Evolutionary conservation across 1,140 invertebrate genomes (phyloP), one percentile per base, ranked within the genome.

Genomic region (Rhopalosiphum maidis): DNA sequence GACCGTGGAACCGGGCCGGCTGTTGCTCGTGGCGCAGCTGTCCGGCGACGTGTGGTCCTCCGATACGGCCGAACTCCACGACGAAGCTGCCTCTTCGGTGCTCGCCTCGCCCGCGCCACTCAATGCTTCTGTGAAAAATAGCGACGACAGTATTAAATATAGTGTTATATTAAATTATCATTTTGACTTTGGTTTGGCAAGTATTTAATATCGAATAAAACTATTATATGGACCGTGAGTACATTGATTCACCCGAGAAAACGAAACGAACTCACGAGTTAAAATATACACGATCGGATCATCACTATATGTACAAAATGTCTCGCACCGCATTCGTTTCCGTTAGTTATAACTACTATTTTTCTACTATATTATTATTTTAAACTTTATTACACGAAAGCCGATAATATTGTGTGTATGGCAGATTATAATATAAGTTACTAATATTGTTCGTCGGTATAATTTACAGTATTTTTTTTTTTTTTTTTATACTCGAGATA

Each of bases 41-140:
- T 93, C 91, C 82, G 95, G 95, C 95, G 95, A 95, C 41, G 95
- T 95, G 92, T 95, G 94, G 89, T 95, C 95, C 95, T 96, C 96
- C 94, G 96, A 96, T 54, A 93, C 93, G 90, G 90, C 90, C 90
- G 93, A 94, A 95, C 96, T 95, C 96, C 97, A 96, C 96, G 95
- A 96, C 95, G 94, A 96, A 94, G 96, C 96, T 94, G 95, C 96
- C 95, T 97, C 96, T 43, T 93, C 91, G 46, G 91, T 93, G 77
- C 91, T 93, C 91, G 48, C 91, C 48, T 93, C 91, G 82, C 91
- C 91, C 55, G 68, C 35, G 93, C 96, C 97, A 94, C 96, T 96
- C 95, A 97, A 95, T n/a, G 96, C 96, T 94, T 97, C 97, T 97
- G 96, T 82, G 77, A 93, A 92, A 37, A 93, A 86, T 46, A 22